These are phyloP conservation scores for Pollachius pollachius DNA, from an alignment of 2,113 vertebrate species.

Conservation along the genomic window DNA sequence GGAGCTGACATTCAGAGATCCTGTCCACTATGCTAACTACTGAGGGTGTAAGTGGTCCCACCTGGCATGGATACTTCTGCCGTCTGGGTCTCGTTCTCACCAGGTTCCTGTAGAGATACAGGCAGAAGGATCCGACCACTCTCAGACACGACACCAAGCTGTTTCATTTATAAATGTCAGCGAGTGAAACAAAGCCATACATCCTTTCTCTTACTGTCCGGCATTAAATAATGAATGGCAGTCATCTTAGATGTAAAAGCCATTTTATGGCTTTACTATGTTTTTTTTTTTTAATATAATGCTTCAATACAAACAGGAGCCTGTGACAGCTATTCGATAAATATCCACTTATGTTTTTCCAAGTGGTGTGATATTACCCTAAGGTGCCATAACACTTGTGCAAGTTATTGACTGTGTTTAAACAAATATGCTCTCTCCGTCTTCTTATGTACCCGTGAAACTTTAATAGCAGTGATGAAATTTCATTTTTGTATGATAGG, in stretches of 20 bases:
- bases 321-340: slow-evolving; percentile 61
- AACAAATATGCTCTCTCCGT: slow-evolving; percentile 53
- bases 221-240: slow-evolving; percentile 10
- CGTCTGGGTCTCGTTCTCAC: too few relatives aligned
- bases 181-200: slow-evolving; percentile 10
- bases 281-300: slow-evolving; percentile 28
- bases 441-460: slow-evolving; percentile 42
- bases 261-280: slow-evolving; percentile 1
- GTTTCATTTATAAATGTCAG: slow-evolving; percentile 40
- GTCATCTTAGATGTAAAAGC: background rate
- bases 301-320: slow-evolving; percentile 42
- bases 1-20: slow-evolving; percentile 63
- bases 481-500: slow-evolving; percentile 67
- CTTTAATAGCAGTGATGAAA: slow-evolving; percentile 55
- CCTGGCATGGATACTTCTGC: slow-evolving; percentile 14
- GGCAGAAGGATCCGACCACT: slow-evolving; percentile 10
- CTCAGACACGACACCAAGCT: slow-evolving; percentile 18
- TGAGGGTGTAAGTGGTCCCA: slow-evolving; percentile 33
- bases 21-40: slow-evolving; percentile 51
- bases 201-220: slow-evolving; percentile 3
- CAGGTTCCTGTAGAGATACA: too few relatives aligned
- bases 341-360: slow-evolving; percentile 61
- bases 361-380: slow-evolving; percentile 61
- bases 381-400: slow-evolving; percentile 50
- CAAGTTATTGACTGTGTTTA: slow-evolving; percentile 65